Evolutionary conservation across 2,113 vertebrate species (phyloP), one percentile per base, ranked within the genome.

Genomic region (Entelurus aequoreus): DNA sequence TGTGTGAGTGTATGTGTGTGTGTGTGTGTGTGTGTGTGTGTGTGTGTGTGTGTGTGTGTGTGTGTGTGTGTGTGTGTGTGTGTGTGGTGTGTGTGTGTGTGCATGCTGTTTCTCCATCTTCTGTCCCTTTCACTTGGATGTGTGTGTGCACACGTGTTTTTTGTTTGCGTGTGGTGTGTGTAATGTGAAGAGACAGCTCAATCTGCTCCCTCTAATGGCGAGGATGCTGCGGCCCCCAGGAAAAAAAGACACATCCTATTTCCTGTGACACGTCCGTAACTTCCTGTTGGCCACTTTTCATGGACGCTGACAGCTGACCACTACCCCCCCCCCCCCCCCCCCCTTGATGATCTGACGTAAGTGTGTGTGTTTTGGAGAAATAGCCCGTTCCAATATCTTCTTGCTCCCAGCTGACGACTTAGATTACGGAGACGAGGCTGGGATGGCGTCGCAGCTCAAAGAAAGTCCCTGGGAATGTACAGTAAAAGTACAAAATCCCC

Each of bases 201-300:
- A 87, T 85, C 81, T 86, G 84, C 68, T 80, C 71, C 61, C 68
- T 81, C 75, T 88, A 86, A 88, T 86, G 63, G 63, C 44, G 28
- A 44, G 66, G 71, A 84, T 76, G 67, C 79, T 75, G 60, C 64
- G 56, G 77, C 60, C 71, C 69, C 1, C 40, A n/a, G 16, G 69
- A 56, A 80, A 77, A 28, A 28, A 84, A 81, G 84, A 86, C 87
- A 86, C 82, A 87, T 86, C 84, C 81, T 76, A 86, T 86, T 87
- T 88, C 85, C 82, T 81, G 85, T 87, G 82, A 87, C 85, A 88
- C 67, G 84, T 68, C 66, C 72, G 49, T 80, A 76, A 80, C 81
- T 86, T 88, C 82, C 87, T 84, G 81, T 82, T 68, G 55, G 60
- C 72, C 71, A 16, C 74, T 74, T 81, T 87, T 79, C 68, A 54